Conservation (phyloP, 92 coral and sea anemone species). For the Anthopleura xanthogrammica region DNA sequence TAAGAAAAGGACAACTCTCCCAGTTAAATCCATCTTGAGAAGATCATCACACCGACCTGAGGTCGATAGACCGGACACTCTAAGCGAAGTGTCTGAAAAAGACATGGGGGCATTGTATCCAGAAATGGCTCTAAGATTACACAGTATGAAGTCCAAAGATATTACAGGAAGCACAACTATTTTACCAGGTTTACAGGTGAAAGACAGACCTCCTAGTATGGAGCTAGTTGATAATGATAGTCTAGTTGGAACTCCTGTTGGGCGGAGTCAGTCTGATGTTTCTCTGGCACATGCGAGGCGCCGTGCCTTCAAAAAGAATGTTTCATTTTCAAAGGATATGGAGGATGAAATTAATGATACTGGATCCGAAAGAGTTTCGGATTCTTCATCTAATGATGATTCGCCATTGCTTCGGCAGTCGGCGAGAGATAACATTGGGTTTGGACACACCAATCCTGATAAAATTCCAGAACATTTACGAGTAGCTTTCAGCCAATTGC, state of each 20-base stretch:
- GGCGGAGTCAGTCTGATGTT: slow-evolving; percentile 17
- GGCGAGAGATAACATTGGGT: background rate
- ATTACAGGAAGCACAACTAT: slow-evolving; percentile 78
- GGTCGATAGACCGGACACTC: background rate
- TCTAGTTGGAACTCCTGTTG: background rate
- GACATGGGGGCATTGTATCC: slow-evolving; percentile 42
- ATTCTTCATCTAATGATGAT: slow-evolving; percentile 3
- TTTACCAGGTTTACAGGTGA: slow-evolving; percentile 64
- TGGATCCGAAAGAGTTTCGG: slow-evolving; percentile 14
- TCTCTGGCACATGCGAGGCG: slow-evolving; percentile 1
- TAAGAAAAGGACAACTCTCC: background rate
- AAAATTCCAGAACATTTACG: slow-evolving; percentile 11
- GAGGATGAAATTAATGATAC: slow-evolving; percentile 10
- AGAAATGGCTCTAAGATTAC: slow-evolving; percentile 58
- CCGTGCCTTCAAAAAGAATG: slow-evolving; percentile 28
- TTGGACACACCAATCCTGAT: slow-evolving; percentile 17
- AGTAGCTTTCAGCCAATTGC: slow-evolving; percentile 5
- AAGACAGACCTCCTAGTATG: slow-evolving; percentile 6
- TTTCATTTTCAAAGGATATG: slow-evolving; percentile 31
- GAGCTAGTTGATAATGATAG: background rate
- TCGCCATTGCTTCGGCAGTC: slow-evolving; percentile 13
- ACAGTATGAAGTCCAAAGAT: slow-evolving; percentile 54
- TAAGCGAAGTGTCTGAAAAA: slow-evolving; percentile 8
- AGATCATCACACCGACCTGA: slow-evolving; percentile 20
- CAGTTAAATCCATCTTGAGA: slow-evolving; percentile 29